Conservation (phyloP, 30 jellyfish, hydroid and myxozoan genomes). For the Pseudorhiza aurosa region DNA sequence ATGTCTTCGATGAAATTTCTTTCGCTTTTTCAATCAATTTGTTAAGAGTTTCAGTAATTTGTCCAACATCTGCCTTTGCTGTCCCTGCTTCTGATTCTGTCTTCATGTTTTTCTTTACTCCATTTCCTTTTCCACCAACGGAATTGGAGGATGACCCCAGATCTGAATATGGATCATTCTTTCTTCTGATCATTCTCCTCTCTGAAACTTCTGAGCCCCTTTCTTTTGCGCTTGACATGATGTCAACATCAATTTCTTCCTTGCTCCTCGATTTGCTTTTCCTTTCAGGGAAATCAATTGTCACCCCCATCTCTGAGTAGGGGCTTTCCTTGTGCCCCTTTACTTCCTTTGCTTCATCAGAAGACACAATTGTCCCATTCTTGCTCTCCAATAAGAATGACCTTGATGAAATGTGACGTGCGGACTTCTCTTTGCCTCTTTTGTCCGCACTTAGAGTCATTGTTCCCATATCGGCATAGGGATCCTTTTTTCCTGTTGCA, state of each 20-base stretch:
- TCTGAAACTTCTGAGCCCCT: background rate
- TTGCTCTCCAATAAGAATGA: constrained; percentile 31
- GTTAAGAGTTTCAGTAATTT: constrained; percentile 11
- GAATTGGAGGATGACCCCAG: constrained; percentile 10
- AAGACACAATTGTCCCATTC: constrained; percentile 50
- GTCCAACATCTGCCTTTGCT: constrained; percentile 16
- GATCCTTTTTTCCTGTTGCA: constrained; percentile 56
- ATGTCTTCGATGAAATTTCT: constrained; percentile 21
- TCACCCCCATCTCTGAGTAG: constrained; percentile 64
- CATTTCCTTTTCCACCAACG: background rate
- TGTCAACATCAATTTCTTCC: background rate
- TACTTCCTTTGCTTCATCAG: constrained; percentile 18
- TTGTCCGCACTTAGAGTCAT: constrained; percentile 56
- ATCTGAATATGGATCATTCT: constrained; percentile 26
- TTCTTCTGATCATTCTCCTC: constrained; percentile 10
- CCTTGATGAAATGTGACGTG: constrained; percentile 25
- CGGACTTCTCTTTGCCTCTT: constrained; percentile 19
- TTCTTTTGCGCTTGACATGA: background rate
- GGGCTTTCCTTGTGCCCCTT: constrained; percentile 20
- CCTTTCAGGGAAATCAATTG: constrained; percentile 60
- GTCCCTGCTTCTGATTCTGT: background rate
- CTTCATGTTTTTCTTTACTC: background rate
- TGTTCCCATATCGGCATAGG: constrained; percentile 93
- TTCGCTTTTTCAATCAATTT: constrained; percentile 33
- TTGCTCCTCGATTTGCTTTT: constrained; percentile 21